Percentiles rank a stretch among this genome's conserved stretches.
Conservation (phyloP, 2,888 invertebrate species). For the Latheticus oryzae region DNA sequence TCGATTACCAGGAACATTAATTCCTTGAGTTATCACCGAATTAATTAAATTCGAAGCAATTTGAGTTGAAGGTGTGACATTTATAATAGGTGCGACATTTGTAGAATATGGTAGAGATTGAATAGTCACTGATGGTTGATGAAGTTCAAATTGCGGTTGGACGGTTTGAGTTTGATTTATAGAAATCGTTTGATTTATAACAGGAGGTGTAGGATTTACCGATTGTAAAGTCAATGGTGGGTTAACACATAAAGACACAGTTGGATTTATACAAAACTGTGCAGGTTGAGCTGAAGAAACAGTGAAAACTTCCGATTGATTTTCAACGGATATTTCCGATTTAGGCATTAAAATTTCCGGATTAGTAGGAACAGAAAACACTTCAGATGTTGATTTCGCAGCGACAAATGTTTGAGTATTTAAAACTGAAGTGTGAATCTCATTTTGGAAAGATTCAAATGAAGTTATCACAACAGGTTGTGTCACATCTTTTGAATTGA, state of each 20-base stretch:
- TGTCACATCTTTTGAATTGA: slow-evolving; percentile 44
- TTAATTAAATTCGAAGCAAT: slow-evolving; percentile 55
- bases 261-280: slow-evolving; percentile 57
- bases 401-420: slow-evolving; percentile 60
- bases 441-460: slow-evolving; percentile 62
- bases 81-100: slow-evolving; percentile 56
- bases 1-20: slow-evolving; percentile 55
- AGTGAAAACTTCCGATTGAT: slow-evolving; percentile 30
- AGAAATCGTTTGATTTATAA: slow-evolving; percentile 42
- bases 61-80: slow-evolving; percentile 57
- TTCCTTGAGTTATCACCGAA: slow-evolving; percentile 44
- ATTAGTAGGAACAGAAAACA: slow-evolving; percentile 52
- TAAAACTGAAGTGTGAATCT: slow-evolving; percentile 60
- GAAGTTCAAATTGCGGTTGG: slow-evolving; percentile 54
- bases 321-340: background rate
- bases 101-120: slow-evolving; percentile 57
- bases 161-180: slow-evolving; percentile 42
- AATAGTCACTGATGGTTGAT: slow-evolving; percentile 58
- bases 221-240: slow-evolving; percentile 48
- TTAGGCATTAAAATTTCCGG: slow-evolving; percentile 24
- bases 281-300: slow-evolving; percentile 35
- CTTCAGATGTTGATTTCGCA: slow-evolving; percentile 56
- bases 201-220: slow-evolving; percentile 46
- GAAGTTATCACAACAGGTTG: slow-evolving; percentile 59
- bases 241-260: slow-evolving; percentile 56